These are phyloP conservation scores for Eolophus roseicapilla DNA, from an alignment of 2,113 vertebrate genomes.

Conservation along the genomic window DNA sequence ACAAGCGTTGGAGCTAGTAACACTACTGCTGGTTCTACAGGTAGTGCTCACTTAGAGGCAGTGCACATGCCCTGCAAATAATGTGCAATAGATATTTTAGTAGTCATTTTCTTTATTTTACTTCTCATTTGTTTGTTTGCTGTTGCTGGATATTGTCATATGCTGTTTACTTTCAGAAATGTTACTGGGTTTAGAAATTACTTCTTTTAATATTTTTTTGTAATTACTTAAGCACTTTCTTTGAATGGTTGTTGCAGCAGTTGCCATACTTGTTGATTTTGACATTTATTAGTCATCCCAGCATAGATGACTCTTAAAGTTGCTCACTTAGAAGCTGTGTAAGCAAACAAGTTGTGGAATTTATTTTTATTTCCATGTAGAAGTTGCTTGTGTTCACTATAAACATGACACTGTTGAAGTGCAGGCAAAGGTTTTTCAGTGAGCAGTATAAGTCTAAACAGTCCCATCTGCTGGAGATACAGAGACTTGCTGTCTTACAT, in stretches of 20 bases:
- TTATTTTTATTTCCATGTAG: not conserved
- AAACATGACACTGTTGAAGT: not conserved
- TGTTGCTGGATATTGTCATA: not conserved
- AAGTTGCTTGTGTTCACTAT: not conserved
- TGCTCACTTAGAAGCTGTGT: not conserved
- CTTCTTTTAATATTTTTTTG: not conserved
- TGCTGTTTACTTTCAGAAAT: not conserved
- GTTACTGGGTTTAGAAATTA: not conserved
- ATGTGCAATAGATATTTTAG: not conserved
- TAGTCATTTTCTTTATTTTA: not conserved
- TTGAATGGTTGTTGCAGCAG: not conserved
- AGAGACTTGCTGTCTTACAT: not conserved
- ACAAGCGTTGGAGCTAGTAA: not conserved
- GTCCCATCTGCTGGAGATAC: constrained; percentile 59
- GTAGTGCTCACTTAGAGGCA: not conserved
- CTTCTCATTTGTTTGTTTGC: not conserved
- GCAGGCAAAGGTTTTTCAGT: not conserved
- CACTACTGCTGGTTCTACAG: not conserved
- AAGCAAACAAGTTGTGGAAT: not conserved
- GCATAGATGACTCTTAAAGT: not conserved
- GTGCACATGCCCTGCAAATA: not conserved
- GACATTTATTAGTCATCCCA: not conserved
- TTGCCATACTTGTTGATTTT: not conserved
- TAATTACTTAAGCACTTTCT: not conserved
- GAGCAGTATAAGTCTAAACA: constrained; percentile 16